A percentile compares a stretch with the other conserved stretches of the same genome.
Evolutionary conservation across 1,140 invertebrate genomes (phyloP).

Genomic region (Ditylenchus dipsaci): DNA sequence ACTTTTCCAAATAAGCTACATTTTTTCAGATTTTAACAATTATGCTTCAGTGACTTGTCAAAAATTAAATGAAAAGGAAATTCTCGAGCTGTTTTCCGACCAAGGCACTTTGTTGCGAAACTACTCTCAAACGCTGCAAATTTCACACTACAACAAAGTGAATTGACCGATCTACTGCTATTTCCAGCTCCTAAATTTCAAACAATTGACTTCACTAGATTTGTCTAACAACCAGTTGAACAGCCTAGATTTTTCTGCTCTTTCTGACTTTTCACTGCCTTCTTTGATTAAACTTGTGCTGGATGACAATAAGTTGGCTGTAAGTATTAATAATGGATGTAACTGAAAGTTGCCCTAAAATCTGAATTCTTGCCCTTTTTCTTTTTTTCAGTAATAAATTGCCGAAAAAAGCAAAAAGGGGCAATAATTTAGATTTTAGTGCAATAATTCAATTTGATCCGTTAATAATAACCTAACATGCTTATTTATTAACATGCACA

Average conservation of each 20-base stretch:
- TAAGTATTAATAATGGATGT: background rate
- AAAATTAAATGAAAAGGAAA: background rate
- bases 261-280: background rate
- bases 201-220: conserved; percentile 12
- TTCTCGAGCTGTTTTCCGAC: background rate
- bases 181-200: conserved; percentile 6
- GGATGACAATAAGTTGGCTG: background rate
- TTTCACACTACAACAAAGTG: background rate
- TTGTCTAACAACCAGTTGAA: conserved; percentile 16
- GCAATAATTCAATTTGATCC: background rate
- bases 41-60: background rate
- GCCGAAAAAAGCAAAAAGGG: no score
- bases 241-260: background rate
- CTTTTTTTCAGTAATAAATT: no score
- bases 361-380: no score
- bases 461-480: no score
- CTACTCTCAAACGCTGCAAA: background rate
- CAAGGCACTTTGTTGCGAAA: background rate
- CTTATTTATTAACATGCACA: no score
- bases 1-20: background rate
- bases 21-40: background rate
- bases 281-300: background rate
- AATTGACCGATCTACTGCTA: background rate
- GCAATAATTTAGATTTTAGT: background rate
- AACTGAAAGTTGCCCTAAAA: background rate